These are phyloP conservation scores for Turritopsis rubra DNA, from an alignment of 30 jellyfish, hydroid and myxozoan genomes.

Conservation along the genomic window DNA sequence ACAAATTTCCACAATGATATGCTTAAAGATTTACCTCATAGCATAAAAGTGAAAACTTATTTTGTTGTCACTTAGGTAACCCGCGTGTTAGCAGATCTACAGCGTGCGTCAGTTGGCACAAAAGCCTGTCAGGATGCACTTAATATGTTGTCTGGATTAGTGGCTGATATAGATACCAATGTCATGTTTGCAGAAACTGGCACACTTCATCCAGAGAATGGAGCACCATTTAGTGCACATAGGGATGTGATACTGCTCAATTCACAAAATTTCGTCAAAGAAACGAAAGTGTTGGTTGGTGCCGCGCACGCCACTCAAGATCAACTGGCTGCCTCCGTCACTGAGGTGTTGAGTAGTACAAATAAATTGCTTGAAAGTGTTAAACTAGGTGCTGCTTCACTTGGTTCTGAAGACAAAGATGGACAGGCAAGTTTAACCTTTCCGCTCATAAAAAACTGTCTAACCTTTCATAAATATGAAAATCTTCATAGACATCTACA, in stretches of 20 bases:
- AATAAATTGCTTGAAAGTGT: slow-evolving; percentile 56
- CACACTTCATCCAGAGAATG: slow-evolving; percentile 59
- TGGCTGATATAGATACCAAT: slow-evolving; percentile 75
- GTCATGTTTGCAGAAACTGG: slow-evolving; percentile 88
- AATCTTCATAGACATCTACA: too few relatives aligned
- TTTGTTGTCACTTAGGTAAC: slow-evolving; percentile 50
- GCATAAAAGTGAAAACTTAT: background rate
- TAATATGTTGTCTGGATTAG: slow-evolving; percentile 60
- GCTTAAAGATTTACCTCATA: background rate
- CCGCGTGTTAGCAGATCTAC: slow-evolving; percentile 56
- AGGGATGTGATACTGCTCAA: slow-evolving; percentile 44
- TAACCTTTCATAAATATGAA: too few relatives aligned
- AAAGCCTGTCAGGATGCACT: slow-evolving; percentile 74
- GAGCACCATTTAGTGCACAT: slow-evolving; percentile 68
- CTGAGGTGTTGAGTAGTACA: slow-evolving; percentile 59
- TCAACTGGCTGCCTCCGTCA: slow-evolving; percentile 72
- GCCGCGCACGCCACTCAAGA: slow-evolving; percentile 76
- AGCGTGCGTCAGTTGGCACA: slow-evolving; percentile 80
- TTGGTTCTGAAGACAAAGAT: slow-evolving; percentile 81
- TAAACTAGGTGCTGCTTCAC: slow-evolving; percentile 75
- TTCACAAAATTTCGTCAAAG: slow-evolving; percentile 71
- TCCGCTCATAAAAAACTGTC: too few relatives aligned
- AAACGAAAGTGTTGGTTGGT: slow-evolving; percentile 57
- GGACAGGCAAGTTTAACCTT: slow-evolving; percentile 72
- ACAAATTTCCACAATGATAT: background rate